Conservation (phyloP, 2,797 vertebrate species). For the Rousettus madagascariensis region DNA sequence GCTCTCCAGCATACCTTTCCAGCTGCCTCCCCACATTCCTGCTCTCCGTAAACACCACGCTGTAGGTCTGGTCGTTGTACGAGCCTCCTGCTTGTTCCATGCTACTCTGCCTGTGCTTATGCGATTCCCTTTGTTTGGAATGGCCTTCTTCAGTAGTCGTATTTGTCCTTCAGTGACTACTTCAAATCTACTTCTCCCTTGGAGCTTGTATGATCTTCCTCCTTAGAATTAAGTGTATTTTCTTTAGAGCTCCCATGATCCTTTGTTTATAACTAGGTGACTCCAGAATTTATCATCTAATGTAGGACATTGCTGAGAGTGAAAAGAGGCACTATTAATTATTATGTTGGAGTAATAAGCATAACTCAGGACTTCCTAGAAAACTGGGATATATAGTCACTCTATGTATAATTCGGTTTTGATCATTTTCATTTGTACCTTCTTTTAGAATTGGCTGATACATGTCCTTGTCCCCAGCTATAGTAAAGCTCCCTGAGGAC, state of each 20-base stretch:
- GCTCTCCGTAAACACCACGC: background rate
- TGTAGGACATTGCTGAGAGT: background rate
- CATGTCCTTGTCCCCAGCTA: background rate
- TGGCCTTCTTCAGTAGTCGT: background rate
- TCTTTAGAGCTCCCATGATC: background rate
- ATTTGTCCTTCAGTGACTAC: background rate
- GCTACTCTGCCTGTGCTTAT: background rate
- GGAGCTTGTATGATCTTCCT: background rate
- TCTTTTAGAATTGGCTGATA: background rate
- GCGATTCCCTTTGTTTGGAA: background rate
- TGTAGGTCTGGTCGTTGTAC: background rate
- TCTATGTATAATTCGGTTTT: background rate
- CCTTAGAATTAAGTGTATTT: background rate
- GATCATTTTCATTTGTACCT: background rate
- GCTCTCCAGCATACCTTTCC: background rate
- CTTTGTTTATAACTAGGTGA: conserved; percentile 23
- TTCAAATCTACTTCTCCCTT: background rate
- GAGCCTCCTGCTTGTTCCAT: background rate
- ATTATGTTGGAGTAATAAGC: background rate
- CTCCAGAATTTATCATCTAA: background rate
- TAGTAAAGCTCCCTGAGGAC: background rate
- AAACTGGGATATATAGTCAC: background rate
- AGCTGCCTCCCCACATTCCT: background rate
- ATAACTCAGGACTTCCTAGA: background rate
- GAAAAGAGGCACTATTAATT: background rate